These are phyloP conservation scores for Seladonia tumulorum DNA, from an alignment of 2,888 invertebrate species.

Conservation along the genomic window DNA sequence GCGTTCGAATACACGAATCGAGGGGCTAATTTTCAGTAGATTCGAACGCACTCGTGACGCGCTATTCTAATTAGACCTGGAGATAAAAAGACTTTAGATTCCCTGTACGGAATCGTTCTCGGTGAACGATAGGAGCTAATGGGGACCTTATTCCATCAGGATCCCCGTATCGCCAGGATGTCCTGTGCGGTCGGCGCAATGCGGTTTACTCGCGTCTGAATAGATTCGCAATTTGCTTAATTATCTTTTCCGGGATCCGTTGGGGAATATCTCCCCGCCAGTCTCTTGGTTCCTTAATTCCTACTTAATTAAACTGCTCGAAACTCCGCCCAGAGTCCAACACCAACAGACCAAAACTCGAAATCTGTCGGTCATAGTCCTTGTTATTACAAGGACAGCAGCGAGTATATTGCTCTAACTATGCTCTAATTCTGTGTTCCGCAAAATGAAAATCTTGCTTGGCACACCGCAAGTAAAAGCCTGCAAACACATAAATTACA, in stretches of 20 bases:
- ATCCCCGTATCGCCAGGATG: constrained; percentile 81
- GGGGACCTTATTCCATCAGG: constrained; percentile 55
- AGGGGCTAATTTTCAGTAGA: neutral
- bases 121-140: constrained; percentile 38
- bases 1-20: neutral
- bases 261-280: constrained; percentile 34
- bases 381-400: neutral
- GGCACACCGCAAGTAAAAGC: too few species aligned
- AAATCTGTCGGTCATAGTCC: neutral
- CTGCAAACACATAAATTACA: too few species aligned
- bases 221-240: constrained; percentile 74
- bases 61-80: neutral
- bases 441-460: too few species aligned
- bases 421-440: too few species aligned
- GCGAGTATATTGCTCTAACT: too few species aligned
- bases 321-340: neutral
- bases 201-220: constrained; percentile 74
- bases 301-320: neutral
- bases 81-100: neutral
- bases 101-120: neutral
- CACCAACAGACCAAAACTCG: too few species aligned
- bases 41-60: neutral
- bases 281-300: neutral
- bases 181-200: constrained; percentile 79
- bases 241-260: constrained; percentile 75